Evolutionary conservation across 2,888 invertebrate genomes (phyloP), one percentile per base, ranked within the genome.

Genomic region (Plusia festucae): DNA sequence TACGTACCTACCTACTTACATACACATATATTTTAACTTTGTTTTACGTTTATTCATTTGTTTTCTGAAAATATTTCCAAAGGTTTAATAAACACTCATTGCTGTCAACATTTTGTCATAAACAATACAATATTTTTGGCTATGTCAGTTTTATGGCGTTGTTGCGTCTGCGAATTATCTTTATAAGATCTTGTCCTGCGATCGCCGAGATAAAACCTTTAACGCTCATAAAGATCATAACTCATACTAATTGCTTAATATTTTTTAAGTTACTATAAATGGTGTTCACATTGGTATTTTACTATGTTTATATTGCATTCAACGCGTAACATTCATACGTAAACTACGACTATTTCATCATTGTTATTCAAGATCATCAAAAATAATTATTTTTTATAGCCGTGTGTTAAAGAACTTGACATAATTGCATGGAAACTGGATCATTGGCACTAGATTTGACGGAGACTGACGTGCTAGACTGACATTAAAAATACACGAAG

Each of bases 391-490:
- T 79, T 68, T 77, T 73, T 67, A 71, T 65, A 46, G 49, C 59
- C 60, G 60, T 63, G 63, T 79, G 81, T 72, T 79, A 77, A 79
- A 76, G 77, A 82, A 83, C 83, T 83, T 83, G 83, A 82, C 83
- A 84, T 72, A 59, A 72, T 76, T 80, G 24, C 46, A 63, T 64
- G 55, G 68, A 75, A 81, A 75, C 68, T 76, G 58, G 78, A 76
- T 71, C 78, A 82, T 72, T 79, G 74, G 70, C 75, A 82, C 62
- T 76, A 65, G 60, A 61, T 54, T 55, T 16, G 30, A 30, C 44
- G 56, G 18, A 11, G 8, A 57, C 30, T 73, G 30, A 60, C 64
- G 53, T 64, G 64, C 64, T 65, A 56, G 18, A 27, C 52, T 32
- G 30, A 53, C 44, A 62, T 65, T 59, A 59, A n/a, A n/a, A 49